Base-by-base conservation (phyloP, 2,888 invertebrate species). In the Hermodice carunculata region DNA sequence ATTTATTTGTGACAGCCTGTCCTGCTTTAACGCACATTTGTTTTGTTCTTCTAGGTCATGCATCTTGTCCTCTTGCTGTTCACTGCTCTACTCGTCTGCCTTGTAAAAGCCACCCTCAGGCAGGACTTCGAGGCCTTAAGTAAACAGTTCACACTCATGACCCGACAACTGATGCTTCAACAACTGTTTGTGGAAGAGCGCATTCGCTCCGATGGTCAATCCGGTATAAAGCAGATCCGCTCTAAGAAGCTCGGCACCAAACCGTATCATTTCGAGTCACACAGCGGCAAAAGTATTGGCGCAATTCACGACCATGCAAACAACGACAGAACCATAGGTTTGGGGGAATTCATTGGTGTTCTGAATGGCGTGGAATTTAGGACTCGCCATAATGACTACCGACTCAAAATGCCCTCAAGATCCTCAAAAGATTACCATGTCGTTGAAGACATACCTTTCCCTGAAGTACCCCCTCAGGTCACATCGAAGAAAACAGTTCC, bases 331-430 rank as follows among this genome's bases (percentile, higher is more conserved):
- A 53, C 34, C n/a, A 19, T 53, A 2, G 64, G 59, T 24, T 34
- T 52, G 51, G 69, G 69, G 1, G 66, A 69, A 44, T 42, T 80
- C 14, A 66, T 71, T 5, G 77, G 64, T 2, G 79, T 78, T 1
- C 60, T 81, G 26, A 81, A 81, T 49, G 81, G 81, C 1, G 75
- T 81, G 4, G 78, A 80, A 52, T 81, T 81, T 70, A 63, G 78
- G 28, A 69, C 69, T 6, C 34, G 69, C 11, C 69, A 69, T 31
- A 69, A 69, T 54, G 69, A 69, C 46, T 69, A 67, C 57, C 56
- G 58, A 28, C 31, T 62, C 22, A 34, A 22, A n/a, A 67, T 52
- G 70, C 58, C 52, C 17, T 14, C n/a, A 44, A 32, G 19, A 8
- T 63, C 48, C 4, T 29, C 24, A 31, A 22, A 22, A n/a, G 52